Base-by-base conservation (phyloP, 1,140 invertebrate genomes). In the Brachionus plicatilis region DNA sequence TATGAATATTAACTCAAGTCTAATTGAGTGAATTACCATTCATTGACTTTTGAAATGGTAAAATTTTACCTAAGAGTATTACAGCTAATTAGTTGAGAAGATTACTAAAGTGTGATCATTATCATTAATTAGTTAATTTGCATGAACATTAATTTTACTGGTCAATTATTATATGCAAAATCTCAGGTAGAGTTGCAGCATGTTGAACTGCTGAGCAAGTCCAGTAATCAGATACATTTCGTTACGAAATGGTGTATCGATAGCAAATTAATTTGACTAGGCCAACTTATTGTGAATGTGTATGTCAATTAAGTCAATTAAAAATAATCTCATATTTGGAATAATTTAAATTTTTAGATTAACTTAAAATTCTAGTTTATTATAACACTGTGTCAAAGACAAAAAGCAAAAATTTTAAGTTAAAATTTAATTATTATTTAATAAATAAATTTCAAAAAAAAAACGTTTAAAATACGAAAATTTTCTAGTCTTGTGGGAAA, bases 41-140 rank as follows among this genome's bases (percentile, higher is more conserved):
- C 41, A 50, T 37, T 76, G 43, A 50, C 24, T 76, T 20, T 43
- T 50, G 43, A n/a, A 37, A 75, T 75, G 66, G 33, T 14, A 17
- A 75, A 75, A 45, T 43, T 43, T 47, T 75, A 43, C 17, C 8
- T 76, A 76, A 76, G 72, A 76, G 17, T 76, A 76, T 76, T 76
- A 68, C 66, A 72, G 41, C 37, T 43, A 76, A 76, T 76, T 76
- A 76, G n/a, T 76, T 76, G 72, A 76, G 72, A 76, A 24, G 72
- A 76, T 76, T 76, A 50, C 17, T 75, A 76, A 76, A 50, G 72
- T 76, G 72, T 76, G 72, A 76, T 76, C 72, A 76, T 76, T 76
- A 76, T 76, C 72, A 76, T 20, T 76, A 76, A 76, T 50, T 76
- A 76, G 45, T 76, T 76, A 76, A 76, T 75, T 75, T 75, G 37